A percentile compares a stretch with the other conserved stretches of the same genome.
Conservation (phyloP, 1,140 invertebrate species). For the Plutomurus gul region DNA sequence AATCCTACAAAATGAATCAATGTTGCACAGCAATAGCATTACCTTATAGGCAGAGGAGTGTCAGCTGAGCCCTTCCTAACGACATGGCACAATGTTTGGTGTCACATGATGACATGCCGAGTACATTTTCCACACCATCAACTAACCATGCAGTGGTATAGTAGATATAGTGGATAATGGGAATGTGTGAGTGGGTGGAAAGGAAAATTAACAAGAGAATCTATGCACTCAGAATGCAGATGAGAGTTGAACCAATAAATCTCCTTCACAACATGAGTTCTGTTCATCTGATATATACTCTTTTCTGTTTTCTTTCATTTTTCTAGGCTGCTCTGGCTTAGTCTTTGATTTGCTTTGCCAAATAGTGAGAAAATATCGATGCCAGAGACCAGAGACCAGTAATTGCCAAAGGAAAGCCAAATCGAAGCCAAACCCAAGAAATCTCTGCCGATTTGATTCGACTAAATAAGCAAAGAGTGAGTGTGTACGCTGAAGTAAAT, state of each 20-base stretch:
- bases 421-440: conserved; percentile 1
- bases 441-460: neutral
- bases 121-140: too few species aligned
- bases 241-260: conserved; percentile 3
- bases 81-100: too few species aligned
- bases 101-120: too few species aligned
- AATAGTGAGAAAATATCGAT: neutral
- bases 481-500: conserved; percentile 3
- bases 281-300: neutral
- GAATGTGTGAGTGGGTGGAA: conserved; percentile 16
- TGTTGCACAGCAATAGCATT: too few species aligned
- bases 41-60: too few species aligned
- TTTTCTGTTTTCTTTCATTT: neutral
- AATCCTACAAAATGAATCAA: neutral
- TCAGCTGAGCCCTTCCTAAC: too few species aligned
- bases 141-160: too few species aligned
- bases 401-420: conserved; percentile 13
- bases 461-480: too few species aligned
- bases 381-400: neutral
- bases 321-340: neutral
- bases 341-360: neutral
- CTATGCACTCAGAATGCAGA: neutral
- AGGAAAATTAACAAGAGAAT: conserved; percentile 19
- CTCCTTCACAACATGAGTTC: neutral
- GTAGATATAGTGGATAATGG: too few species aligned